Percentiles rank a stretch among this genome's conserved stretches.
phyloP scores from a whole-genome alignment of 1,140 invertebrate genomes.

The Drosophila lini region DNA sequence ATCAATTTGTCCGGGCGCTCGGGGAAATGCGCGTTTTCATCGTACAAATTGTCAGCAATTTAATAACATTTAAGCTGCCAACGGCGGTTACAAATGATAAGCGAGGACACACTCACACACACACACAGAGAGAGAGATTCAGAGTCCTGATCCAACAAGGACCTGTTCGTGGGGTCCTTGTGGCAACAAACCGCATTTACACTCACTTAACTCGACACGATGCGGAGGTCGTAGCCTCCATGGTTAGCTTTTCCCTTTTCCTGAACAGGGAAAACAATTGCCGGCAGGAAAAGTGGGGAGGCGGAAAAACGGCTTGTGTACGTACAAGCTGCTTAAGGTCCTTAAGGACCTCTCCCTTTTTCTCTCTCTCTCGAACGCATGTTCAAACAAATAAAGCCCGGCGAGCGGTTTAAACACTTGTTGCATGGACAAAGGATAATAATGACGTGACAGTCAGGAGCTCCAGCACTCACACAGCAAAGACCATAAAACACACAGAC shows the following conservation, averaged over 20 bases:
- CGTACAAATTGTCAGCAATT: constrained; percentile 76
- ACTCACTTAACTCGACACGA: constrained; percentile 74
- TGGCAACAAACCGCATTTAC: constrained; percentile 71
- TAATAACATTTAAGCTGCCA: constrained; percentile 77
- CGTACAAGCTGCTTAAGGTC: constrained; percentile 73
- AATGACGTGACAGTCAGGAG: constrained; percentile 65
- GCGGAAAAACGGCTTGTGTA: constrained; percentile 54
- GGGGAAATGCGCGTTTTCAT: constrained; percentile 42
- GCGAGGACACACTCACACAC: constrained; percentile 19
- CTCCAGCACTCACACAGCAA: neutral
- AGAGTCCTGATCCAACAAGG: constrained; percentile 19
- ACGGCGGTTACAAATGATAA: constrained; percentile 53
- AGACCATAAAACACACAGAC: constrained; percentile 13
- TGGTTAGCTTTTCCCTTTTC: constrained; percentile 12
- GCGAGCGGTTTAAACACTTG: constrained; percentile 75
- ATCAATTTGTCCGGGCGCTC: constrained; percentile 67
- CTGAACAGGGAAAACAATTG: constrained; percentile 68
- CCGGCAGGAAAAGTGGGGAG: constrained; percentile 16
- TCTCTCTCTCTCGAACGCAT: constrained; percentile 11
- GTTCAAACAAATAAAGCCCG: constrained; percentile 69
- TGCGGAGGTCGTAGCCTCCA: constrained; percentile 40
- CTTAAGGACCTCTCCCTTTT: constrained; percentile 45
- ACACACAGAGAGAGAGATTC: neutral
- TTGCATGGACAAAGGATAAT: constrained; percentile 78
- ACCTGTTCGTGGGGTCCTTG: constrained; percentile 41